Base-by-base conservation (phyloP, 2,888 invertebrate species). In the Ennomos fuscantarius region DNA sequence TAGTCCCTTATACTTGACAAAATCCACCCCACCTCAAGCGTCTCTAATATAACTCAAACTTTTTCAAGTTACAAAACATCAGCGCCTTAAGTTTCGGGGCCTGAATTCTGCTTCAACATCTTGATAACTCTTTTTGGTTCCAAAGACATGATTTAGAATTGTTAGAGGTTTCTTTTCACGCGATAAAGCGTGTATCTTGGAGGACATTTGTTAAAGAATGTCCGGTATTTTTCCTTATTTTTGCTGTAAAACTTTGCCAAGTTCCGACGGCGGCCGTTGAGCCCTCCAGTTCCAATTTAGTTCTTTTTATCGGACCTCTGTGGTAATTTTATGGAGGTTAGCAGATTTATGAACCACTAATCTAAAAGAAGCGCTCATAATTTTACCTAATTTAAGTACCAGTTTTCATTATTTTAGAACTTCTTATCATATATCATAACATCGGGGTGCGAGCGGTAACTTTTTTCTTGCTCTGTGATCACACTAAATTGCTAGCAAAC, bases 81-180 rank as follows among this genome's bases (percentile, higher is more conserved):
- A 47, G 48, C 32, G 50, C 6, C 10, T 12, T 31, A 55, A 46
- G 15, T 60, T 60, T 50, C 10, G 43, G 39, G 45, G 40, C 50
- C 36, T 49, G 62, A 65, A 66, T 64, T 69, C 50, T n/a, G 59
- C 55, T 45, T 61, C 56, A 63, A 64, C 74, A 78, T 78, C 78
- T 77, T 78, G 79, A 78, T 78, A 79, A 78, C 74, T 75, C 76
- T 77, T 76, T 35, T 70, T 68, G 63, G 68, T 67, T 66, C 67
- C 61, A 65, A 60, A 70, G 65, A 66, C 75, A 76, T 78, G 77
- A 79, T 78, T 79, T 77, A 79, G 62, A 65, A 68, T 57, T 71
- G 71, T 77, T 76, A 53, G 39, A 66, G 62, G 50, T 65, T 71
- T 66, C 70, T 70, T 70, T 66, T 52, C 43, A 56, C 40, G 61